A percentile compares a stretch with the other conserved stretches of the same genome.
Evolutionary conservation across 2,888 invertebrate species (phyloP).

Genomic region (Xestia sexstrigata): DNA sequence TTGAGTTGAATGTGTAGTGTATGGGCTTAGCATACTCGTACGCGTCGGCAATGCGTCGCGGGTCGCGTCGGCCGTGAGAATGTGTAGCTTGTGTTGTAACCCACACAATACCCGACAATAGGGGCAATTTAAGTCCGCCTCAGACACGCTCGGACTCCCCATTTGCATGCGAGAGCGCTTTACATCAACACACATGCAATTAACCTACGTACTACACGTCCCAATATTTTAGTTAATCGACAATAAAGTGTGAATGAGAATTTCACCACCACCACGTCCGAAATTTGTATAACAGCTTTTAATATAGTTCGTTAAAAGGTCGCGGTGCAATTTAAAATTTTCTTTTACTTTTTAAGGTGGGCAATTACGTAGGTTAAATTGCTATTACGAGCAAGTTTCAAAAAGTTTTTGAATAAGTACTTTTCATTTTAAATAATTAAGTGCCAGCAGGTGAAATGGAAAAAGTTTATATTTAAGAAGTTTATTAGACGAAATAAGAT

Average conservation of each 20-base stretch:
- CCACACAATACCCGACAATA: slow-evolving; percentile 82
- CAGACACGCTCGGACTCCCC: slow-evolving; percentile 81
- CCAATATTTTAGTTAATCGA: slow-evolving; percentile 54
- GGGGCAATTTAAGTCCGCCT: slow-evolving; percentile 82
- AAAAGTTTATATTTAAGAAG: slow-evolving; percentile 26
- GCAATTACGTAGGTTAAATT: slow-evolving; percentile 57
- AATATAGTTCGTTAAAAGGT: slow-evolving; percentile 45
- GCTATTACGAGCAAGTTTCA: slow-evolving; percentile 52
- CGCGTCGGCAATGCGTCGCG: slow-evolving; percentile 62
- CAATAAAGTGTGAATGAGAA: slow-evolving; percentile 44
- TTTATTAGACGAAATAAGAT: slow-evolving; percentile 32
- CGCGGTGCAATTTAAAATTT: slow-evolving; percentile 47
- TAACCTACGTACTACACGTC: slow-evolving; percentile 52
- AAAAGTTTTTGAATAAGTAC: slow-evolving; percentile 42
- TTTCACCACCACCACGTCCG: slow-evolving; percentile 39
- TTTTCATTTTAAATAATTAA: slow-evolving; percentile 55
- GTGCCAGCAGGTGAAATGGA: slow-evolving; percentile 24
- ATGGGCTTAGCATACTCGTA: slow-evolving; percentile 49
- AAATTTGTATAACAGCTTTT: slow-evolving; percentile 47
- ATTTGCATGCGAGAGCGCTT: slow-evolving; percentile 74
- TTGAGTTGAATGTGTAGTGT: slow-evolving; percentile 72
- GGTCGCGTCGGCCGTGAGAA: slow-evolving; percentile 84
- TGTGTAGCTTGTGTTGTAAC: slow-evolving; percentile 85
- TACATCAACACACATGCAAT: slow-evolving; percentile 59
- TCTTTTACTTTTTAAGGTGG: slow-evolving; percentile 51